These are phyloP conservation scores for Haplochromis burtoni DNA, from an alignment of 2,113 vertebrate species.

Conservation along the genomic window DNA sequence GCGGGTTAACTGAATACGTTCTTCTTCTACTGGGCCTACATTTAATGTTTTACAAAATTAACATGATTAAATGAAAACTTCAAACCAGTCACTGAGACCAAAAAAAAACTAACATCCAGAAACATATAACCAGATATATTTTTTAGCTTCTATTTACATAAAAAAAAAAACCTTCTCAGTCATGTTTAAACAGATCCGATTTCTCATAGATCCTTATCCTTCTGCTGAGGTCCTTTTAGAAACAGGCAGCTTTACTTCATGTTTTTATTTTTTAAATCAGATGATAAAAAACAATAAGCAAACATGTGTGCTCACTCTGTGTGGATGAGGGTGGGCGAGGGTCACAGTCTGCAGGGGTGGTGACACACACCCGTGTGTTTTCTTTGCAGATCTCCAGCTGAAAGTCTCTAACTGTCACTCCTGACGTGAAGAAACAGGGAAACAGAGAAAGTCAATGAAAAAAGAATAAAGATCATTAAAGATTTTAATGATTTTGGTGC, in stretches of 20 bases:
- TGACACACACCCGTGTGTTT: neutral
- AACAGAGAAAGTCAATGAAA: neutral
- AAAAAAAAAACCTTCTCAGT: neutral
- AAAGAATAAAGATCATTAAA: neutral
- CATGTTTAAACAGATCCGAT: neutral
- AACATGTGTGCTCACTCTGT: neutral
- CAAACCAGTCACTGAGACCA: neutral
- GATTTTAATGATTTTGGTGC: neutral
- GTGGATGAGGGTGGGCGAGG: neutral
- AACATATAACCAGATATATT: neutral
- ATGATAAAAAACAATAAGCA: neutral
- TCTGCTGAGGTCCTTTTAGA: neutral
- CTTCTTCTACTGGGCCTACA: neutral
- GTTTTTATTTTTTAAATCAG: neutral
- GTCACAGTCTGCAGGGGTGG: neutral
- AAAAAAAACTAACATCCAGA: neutral
- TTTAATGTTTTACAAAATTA: neutral
- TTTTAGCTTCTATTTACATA: neutral
- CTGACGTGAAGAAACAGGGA: neutral
- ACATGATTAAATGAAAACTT: neutral
- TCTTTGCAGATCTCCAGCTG: neutral
- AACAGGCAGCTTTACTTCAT: neutral
- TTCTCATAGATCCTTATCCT: neutral
- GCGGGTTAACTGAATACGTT: fast-evolving
- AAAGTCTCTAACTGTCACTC: neutral